These are phyloP conservation scores for Thrips palmi DNA, from an alignment of 1,140 invertebrate genomes.

Conservation along the genomic window DNA sequence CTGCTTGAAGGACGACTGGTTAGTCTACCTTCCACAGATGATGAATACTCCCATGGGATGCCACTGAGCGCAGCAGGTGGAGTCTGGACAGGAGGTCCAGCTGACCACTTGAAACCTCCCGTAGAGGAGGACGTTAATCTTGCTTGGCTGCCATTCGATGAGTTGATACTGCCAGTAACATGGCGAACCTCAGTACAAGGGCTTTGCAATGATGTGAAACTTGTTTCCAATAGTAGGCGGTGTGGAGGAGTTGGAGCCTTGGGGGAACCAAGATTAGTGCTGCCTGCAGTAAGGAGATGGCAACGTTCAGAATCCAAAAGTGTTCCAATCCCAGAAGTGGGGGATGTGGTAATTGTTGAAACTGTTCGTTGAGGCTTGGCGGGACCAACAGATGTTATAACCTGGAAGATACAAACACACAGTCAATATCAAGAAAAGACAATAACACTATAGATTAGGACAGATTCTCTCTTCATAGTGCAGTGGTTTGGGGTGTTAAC, in stretches of 20 bases:
- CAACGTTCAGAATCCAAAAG: constrained; percentile 18
- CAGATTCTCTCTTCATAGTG: no score
- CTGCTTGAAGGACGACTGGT: background rate
- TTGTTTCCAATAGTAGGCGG: constrained; percentile 50
- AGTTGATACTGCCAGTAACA: constrained; percentile 7
- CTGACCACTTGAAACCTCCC: no score
- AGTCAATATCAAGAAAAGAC: background rate
- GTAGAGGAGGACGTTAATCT: no score
- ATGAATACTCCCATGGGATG: constrained; percentile 20
- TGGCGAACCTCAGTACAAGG: constrained; percentile 13
- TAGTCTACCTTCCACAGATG: constrained; percentile 14
- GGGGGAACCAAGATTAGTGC: constrained; percentile 19
- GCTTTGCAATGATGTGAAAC: constrained; percentile 32
- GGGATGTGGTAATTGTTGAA: constrained; percentile 14
- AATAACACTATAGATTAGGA: no score
- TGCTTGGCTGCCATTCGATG: background rate
- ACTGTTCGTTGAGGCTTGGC: constrained; percentile 42
- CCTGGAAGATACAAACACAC: constrained; percentile 25
- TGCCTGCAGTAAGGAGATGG: constrained; percentile 20
- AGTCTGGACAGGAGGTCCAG: no score
- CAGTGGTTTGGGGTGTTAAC: no score
- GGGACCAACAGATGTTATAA: constrained; percentile 53
- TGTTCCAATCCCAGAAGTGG: background rate
- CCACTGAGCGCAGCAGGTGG: background rate
- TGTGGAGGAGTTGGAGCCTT: constrained; percentile 31